These are phyloP conservation scores for Aelia acuminata DNA, from an alignment of 2,888 invertebrate genomes.

Conservation along the genomic window DNA sequence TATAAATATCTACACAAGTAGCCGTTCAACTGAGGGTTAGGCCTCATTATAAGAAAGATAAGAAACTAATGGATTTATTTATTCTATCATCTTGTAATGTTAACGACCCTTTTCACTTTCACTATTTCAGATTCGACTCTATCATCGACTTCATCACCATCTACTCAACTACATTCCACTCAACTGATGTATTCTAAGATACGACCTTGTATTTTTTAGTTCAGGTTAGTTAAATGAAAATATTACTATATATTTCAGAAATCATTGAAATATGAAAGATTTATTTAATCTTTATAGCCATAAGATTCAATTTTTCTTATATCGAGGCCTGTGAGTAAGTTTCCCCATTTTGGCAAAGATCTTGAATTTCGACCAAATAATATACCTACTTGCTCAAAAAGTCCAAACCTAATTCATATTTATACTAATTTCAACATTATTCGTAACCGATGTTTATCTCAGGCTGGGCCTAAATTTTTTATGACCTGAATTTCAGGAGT, in stretches of 20 bases:
- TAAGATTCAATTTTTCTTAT: too few relatives aligned
- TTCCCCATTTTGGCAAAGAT: too few relatives aligned
- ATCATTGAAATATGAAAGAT: too few relatives aligned
- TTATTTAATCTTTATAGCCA: too few relatives aligned
- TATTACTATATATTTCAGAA: too few relatives aligned
- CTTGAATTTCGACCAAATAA: neutral
- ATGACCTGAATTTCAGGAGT: conserved; percentile 26
- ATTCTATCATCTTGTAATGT: neutral
- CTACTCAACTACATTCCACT: neutral
- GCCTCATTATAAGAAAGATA: neutral
- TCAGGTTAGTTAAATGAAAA: neutral
- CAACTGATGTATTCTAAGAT: too few relatives aligned
- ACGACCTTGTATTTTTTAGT: neutral
- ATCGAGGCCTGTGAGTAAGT: too few relatives aligned
- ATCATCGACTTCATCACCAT: neutral
- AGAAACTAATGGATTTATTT: conserved; percentile 39
- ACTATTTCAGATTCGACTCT: neutral
- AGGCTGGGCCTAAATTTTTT: neutral
- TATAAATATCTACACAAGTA: neutral
- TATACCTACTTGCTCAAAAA: neutral
- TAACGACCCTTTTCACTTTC: conserved; percentile 25
- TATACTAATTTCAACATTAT: neutral
- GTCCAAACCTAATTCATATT: neutral
- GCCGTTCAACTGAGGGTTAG: neutral
- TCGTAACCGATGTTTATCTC: conserved; percentile 1